Base-by-base conservation (phyloP, 2,797 vertebrate species). In the Anabas testudineus region DNA sequence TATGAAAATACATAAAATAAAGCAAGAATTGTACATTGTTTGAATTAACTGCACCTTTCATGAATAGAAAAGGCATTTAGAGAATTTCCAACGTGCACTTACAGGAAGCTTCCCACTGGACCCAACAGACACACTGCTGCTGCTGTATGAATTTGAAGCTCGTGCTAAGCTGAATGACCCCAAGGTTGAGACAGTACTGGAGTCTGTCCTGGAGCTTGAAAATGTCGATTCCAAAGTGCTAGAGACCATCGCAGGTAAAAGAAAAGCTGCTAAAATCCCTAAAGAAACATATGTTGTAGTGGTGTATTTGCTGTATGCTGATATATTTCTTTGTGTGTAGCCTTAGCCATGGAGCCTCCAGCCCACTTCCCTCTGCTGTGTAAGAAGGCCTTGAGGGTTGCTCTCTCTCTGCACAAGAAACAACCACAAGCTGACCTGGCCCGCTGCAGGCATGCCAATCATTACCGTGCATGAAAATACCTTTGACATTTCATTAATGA, bases 71-170 rank as follows among this genome's bases (percentile, higher is more conserved):
- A 13, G 45, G 8, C 70, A 14, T 10, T 49, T 10, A 48, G 32
- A 13, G 67, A 39, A 59, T 60, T 37, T 28, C 54, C 5, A 26
- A 39, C 21, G 14, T 67, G 13, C 19, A 54, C 54, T 66, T 21
- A 41, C 77, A 99, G 97, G 93, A 71, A 92, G 93, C 73, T 92
- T 92, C 86, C 80, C 88, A 32, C 82, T 72, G 78, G 96, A 98
- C 85, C 92, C 92, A 15, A 96, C 95, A 65, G 95, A 97, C 49
- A 94, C 91, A 0, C 78, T 99, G 63, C 86, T 99, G 84, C 89
- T 97, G 59, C 90, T 99, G 58, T 99, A 97, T 71, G 97, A 99
- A 74, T 98, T 99, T 92, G 97, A 98, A 90, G 93, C 94, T 56
- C 93, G 95, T 74, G 94, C 95, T 54, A 99, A 97, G 87, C 88